phyloP scores from a whole-genome alignment of 2,888 invertebrate genomes.

The Deilephila porcellus region DNA sequence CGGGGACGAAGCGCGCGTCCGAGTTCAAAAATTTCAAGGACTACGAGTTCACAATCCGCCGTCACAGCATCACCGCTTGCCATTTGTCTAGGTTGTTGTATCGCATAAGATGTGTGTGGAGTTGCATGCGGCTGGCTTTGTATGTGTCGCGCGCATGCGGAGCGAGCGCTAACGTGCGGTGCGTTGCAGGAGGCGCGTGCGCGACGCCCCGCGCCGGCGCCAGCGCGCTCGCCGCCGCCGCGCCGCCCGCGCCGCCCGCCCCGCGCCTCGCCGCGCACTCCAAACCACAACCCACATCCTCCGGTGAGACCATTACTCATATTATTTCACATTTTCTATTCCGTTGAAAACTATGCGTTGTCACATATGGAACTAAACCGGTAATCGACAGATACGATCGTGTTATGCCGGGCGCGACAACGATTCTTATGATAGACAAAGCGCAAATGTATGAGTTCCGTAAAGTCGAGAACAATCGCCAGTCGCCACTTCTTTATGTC shows the following conservation, averaged over 20 bases:
- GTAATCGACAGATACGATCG: conserved; percentile 2
- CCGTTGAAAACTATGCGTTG: neutral
- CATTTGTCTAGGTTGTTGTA: conserved; percentile 24
- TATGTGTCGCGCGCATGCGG: conserved; percentile 28
- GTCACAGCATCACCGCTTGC: conserved; percentile 37
- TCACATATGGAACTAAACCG: neutral
- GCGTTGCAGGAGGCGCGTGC: conserved; percentile 36
- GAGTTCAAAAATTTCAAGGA: conserved; percentile 66
- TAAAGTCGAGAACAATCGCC: neutral
- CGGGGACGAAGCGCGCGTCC: neutral
- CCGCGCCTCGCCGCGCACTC: conserved; percentile 42
- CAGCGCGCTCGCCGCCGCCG: conserved; percentile 36
- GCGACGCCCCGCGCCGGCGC: conserved; percentile 32
- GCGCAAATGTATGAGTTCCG: neutral
- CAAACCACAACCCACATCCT: conserved; percentile 70
- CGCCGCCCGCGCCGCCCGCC: conserved; percentile 27
- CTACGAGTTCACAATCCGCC: conserved; percentile 42
- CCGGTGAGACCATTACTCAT: conserved; percentile 60
- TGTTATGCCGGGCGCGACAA: neutral
- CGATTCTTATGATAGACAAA: neutral
- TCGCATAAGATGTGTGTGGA: neutral
- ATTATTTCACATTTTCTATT: neutral
- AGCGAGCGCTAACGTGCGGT: conserved; percentile 37
- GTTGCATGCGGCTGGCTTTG: conserved; percentile 31
- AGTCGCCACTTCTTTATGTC: neutral